Percentiles rank a stretch among this genome's conserved stretches.
Evolutionary conservation across 2,888 invertebrate genomes (phyloP).

Genomic region (Gastrophysa polygoni): DNA sequence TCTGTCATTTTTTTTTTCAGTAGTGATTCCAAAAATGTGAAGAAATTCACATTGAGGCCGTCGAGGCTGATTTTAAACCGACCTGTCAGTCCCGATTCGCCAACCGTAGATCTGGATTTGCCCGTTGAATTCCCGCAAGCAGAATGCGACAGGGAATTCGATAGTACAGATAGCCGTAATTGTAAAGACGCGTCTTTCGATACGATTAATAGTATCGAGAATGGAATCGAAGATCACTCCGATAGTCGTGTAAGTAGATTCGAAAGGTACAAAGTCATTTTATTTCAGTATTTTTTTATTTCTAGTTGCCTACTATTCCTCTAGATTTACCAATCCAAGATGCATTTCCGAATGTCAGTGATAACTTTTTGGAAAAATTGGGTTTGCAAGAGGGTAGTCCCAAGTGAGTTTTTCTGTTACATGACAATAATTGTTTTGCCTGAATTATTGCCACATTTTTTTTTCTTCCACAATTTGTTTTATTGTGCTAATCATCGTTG

Average conservation of each 20-base stretch:
- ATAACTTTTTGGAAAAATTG: constrained; percentile 38
- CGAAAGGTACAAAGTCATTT: background rate
- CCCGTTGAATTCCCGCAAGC: background rate
- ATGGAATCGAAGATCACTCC: background rate
- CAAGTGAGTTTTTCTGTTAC: constrained; percentile 36
- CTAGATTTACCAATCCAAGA: constrained; percentile 29
- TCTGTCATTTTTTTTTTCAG: constrained; percentile 16
- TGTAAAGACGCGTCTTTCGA: background rate
- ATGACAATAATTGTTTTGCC: too few species aligned
- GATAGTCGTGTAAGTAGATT: constrained; percentile 6
- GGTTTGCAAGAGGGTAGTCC: constrained; percentile 35
- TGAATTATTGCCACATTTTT: too few species aligned
- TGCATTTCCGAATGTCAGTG: constrained; percentile 34
- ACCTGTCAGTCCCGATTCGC: constrained; percentile 35
- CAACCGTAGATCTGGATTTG: constrained; percentile 23
- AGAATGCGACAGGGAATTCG: background rate
- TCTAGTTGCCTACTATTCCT: constrained; percentile 24
- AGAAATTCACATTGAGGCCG: constrained; percentile 34
- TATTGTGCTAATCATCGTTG: too few species aligned
- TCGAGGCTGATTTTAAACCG: constrained; percentile 22
- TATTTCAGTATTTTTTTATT: constrained; percentile 15
- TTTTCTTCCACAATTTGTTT: too few species aligned
- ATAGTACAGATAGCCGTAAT: constrained; percentile 11
- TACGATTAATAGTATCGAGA: background rate
- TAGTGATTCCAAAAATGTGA: constrained; percentile 31